phyloP scores from a whole-genome alignment of 1,140 invertebrate genomes.

The Camponotus floridanus region DNA sequence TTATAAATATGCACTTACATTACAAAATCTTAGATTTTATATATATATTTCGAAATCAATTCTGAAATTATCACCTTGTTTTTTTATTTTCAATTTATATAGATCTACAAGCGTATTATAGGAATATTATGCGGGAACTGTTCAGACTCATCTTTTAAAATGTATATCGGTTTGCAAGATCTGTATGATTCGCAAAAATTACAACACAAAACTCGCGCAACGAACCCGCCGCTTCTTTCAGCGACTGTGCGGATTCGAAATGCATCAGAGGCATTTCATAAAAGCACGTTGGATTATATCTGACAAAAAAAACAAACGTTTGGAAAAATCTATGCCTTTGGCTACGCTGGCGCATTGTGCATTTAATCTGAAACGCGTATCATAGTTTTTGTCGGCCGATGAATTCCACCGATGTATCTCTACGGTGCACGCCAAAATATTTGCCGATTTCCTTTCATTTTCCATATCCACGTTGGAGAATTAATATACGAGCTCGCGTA shows the following conservation, averaged over 20 bases:
- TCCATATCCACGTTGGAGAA: conserved; percentile 48
- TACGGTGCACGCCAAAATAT: conserved; percentile 39
- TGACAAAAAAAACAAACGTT: conserved; percentile 46
- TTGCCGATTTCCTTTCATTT: conserved; percentile 70
- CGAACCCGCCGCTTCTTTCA: conserved; percentile 13
- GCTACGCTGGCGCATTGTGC: conserved; percentile 52
- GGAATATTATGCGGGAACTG: not conserved
- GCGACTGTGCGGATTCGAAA: conserved; percentile 35
- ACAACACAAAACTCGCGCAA: conserved; percentile 49
- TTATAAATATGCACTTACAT: not conserved
- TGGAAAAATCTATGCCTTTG: conserved; percentile 55
- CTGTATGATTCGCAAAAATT: conserved; percentile 30
- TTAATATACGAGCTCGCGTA: conserved; percentile 64
- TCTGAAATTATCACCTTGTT: not conserved
- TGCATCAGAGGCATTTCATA: conserved; percentile 55
- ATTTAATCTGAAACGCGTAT: conserved; percentile 59
- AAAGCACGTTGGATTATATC: conserved; percentile 54
- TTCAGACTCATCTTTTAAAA: conserved; percentile 20
- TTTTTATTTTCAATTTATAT: not conserved
- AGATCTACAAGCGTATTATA: not conserved
- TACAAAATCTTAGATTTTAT: not conserved
- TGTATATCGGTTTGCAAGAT: not conserved
- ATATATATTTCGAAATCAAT: not conserved
- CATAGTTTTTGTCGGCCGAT: conserved; percentile 51
- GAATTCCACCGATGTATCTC: conserved; percentile 29